These are phyloP conservation scores for Odontamblyopus lacepedii DNA, from an alignment of 2,797 vertebrate species.

Conservation along the genomic window DNA sequence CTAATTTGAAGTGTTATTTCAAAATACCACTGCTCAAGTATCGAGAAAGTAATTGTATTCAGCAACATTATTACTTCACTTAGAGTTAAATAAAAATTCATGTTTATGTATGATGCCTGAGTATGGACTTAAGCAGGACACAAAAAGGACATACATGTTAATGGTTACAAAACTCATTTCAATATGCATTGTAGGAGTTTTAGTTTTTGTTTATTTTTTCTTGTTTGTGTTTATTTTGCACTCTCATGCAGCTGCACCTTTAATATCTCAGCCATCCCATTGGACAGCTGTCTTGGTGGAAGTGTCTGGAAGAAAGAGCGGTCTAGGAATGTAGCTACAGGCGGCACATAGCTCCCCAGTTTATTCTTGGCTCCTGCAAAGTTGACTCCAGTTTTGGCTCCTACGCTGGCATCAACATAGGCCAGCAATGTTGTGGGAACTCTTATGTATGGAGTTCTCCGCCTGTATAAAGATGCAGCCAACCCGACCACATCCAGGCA, in stretches of 20 bases:
- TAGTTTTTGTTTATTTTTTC: too few species aligned
- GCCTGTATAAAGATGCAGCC: constrained; percentile 77
- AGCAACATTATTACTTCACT: neutral
- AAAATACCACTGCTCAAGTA: neutral
- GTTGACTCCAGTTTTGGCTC: constrained; percentile 81
- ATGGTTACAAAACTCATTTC: neutral
- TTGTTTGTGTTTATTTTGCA: neutral
- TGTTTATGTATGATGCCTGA: neutral
- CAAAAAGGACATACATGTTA: neutral
- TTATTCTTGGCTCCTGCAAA: constrained; percentile 83
- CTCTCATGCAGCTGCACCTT: constrained; percentile 67
- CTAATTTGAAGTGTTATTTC: neutral
- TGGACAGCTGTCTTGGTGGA: constrained; percentile 77
- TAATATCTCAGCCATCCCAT: constrained; percentile 80
- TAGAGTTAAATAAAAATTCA: neutral
- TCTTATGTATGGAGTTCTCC: constrained; percentile 78
- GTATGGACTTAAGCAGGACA: neutral
- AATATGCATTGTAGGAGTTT: too few species aligned
- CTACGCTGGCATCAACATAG: constrained; percentile 79
- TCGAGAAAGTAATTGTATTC: neutral
- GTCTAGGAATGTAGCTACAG: constrained; percentile 75
- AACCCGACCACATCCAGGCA: constrained; percentile 82
- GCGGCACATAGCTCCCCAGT: constrained; percentile 76
- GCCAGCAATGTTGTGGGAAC: constrained; percentile 81
- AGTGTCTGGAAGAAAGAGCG: constrained; percentile 77